Conservation (phyloP, 2,113 vertebrate species). For the Danionella cerebrum region DNA sequence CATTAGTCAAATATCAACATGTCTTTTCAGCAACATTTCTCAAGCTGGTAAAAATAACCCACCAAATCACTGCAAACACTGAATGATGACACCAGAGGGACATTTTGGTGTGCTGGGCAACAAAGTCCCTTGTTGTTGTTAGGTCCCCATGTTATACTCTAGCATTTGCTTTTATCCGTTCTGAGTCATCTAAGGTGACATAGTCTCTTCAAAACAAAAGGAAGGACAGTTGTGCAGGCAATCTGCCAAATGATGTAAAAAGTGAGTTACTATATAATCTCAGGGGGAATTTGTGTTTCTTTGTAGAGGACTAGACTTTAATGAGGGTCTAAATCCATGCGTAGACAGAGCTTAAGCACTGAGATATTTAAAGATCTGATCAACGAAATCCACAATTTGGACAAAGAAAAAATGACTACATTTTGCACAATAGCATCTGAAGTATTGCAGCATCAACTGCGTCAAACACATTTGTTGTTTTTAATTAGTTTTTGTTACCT, state of each 20-base stretch:
- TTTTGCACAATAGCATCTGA: neutral
- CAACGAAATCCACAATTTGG: neutral
- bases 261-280: neutral
- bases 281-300: neutral
- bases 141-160: constrained; percentile 47
- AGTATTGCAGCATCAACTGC: neutral
- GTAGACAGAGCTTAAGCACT: neutral
- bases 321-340: neutral
- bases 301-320: neutral
- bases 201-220: constrained; percentile 10
- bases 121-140: constrained; percentile 55
- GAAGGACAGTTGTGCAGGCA: neutral
- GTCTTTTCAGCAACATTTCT: constrained; percentile 28
- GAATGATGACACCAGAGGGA: constrained; percentile 53
- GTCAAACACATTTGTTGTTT: too few species aligned
- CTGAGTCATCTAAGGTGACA: constrained; percentile 28
- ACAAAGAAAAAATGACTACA: neutral
- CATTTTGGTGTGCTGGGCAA: constrained; percentile 46
- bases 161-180: constrained; percentile 47
- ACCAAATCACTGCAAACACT: constrained; percentile 50
- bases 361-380: constrained; percentile 8
- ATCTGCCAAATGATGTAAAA: neutral
- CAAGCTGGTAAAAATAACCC: constrained; percentile 56
- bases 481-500: too few species aligned
- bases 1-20: constrained; percentile 22